phyloP scores from a whole-genome alignment of 2,113 vertebrate species.

The Rhombomys opimus region DNA sequence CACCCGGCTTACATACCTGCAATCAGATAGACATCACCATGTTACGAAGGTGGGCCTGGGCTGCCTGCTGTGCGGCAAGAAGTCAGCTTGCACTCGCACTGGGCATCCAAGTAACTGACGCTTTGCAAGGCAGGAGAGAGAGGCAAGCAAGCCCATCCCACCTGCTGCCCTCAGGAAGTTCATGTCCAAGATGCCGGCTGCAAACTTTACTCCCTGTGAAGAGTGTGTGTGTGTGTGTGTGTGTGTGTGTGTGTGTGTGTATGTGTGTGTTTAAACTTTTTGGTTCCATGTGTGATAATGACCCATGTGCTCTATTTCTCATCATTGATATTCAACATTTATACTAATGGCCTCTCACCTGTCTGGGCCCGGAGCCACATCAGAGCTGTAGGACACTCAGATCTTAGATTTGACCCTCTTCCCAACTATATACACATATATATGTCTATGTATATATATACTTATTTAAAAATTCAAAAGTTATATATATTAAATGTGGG shows the following conservation, averaged over 20 bases:
- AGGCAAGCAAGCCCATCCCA: not conserved
- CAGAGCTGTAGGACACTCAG: not conserved
- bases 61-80: not conserved
- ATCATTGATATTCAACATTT: not conserved
- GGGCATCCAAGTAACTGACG: not conserved
- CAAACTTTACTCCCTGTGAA: not conserved
- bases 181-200: not conserved
- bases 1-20: constrained; percentile 81
- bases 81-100: not conserved
- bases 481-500: not conserved
- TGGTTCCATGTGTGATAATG: not conserved
- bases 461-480: too few species aligned
- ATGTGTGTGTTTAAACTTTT: not conserved
- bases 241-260: not conserved
- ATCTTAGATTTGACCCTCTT: not conserved
- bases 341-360: not conserved
- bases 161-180: not conserved
- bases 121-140: not conserved
- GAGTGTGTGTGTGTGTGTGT: not conserved
- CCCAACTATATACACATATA: not conserved
- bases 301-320: not conserved
- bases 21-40: not conserved
- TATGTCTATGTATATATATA: too few species aligned
- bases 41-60: not conserved
- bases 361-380: not conserved